A percentile compares a stretch with the other conserved stretches of the same genome.
Conservation (phyloP, 2,113 vertebrate species). For the Sorex fumeus region DNA sequence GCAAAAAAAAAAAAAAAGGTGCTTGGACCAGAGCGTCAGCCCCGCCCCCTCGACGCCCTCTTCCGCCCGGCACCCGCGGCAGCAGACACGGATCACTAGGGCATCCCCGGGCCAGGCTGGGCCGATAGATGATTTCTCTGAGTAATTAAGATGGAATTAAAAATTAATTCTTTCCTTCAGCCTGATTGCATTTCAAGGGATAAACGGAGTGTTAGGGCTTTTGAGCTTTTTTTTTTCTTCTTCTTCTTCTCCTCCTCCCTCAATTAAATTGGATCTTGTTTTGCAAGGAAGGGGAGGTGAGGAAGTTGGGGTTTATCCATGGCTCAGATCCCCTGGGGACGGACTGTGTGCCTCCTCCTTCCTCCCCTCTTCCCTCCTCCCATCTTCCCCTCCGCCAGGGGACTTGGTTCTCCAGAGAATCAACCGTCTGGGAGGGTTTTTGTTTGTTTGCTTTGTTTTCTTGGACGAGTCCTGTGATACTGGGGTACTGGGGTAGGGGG, state of each 20-base stretch:
- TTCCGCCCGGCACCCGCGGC: not conserved
- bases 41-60: not conserved
- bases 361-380: no score
- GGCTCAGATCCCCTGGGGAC: slow-evolving; percentile 34
- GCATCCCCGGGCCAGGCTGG: slow-evolving; percentile 64
- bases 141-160: slow-evolving; percentile 92
- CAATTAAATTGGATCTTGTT: slow-evolving; percentile 78
- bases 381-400: no score
- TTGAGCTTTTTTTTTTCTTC: slow-evolving; percentile 77
- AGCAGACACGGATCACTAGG: slow-evolving; percentile 25
- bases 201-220: slow-evolving; percentile 84
- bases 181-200: slow-evolving; percentile 80
- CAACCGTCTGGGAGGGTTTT: no score
- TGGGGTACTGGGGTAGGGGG: no score
- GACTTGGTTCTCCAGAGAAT: no score
- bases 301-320: slow-evolving; percentile 26
- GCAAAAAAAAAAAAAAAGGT: no score
- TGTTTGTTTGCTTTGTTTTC: no score
- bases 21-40: not conserved
- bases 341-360: not conserved
- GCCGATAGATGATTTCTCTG: slow-evolving; percentile 88
- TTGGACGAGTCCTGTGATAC: no score
- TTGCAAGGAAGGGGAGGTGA: slow-evolving; percentile 57
- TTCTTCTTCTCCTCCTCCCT: slow-evolving; percentile 62
- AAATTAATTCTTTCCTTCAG: slow-evolving; percentile 90